Base-by-base conservation (phyloP, 2,113 vertebrate genomes). In the Acinonyx jubatus region DNA sequence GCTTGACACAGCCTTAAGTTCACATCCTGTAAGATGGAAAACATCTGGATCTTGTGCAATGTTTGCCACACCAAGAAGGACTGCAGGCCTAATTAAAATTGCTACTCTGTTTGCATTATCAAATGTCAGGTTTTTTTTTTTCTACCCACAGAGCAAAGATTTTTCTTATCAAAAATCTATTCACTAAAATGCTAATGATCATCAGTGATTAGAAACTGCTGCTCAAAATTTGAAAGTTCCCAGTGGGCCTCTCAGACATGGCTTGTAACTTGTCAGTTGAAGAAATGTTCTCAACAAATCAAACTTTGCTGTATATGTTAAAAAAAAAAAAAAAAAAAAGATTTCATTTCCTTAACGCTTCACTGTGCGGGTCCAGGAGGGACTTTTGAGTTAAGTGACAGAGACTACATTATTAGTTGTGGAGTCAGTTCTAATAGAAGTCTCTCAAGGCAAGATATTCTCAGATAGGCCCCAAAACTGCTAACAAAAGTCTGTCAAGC, bases 201-300 rank as follows among this genome's bases (percentile, higher is more conserved):
- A 86, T 97, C 98, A 98, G 98, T 98, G 98, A 99, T 99, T 99
- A 99, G 98, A 99, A 99, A 98, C 98, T 98, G 98, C 98, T 98
- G 98, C 97, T 98, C 97, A 98, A 98, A 98, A 98, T 99, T 93
- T 98, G 98, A 98, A 99, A 98, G 98, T 98, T 98, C 99, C 99
- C 98, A 97, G 95, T 98, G 98, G 99, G 97, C 97, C 99, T 98
- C 69, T 16, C 89, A 99, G 98, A 99, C 98, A 99, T 45, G 97
- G 98, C 97, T 50, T 98, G 98, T 98, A 98, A 98, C 98, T 99
- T 98, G 99, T 99, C 99, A 99, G 97, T 97, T 98, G 98, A 91
- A 98, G 98, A 98, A 98, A 98, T 89, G 98, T 96, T 97, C 98
- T 98, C 97, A 98, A 98, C 98, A 99, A 98, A 98, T 99, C 98